Evolutionary conservation across 1,140 invertebrate genomes (phyloP), one percentile per base, ranked within the genome.

Genomic region (Stegodyphus mimosarum): DNA sequence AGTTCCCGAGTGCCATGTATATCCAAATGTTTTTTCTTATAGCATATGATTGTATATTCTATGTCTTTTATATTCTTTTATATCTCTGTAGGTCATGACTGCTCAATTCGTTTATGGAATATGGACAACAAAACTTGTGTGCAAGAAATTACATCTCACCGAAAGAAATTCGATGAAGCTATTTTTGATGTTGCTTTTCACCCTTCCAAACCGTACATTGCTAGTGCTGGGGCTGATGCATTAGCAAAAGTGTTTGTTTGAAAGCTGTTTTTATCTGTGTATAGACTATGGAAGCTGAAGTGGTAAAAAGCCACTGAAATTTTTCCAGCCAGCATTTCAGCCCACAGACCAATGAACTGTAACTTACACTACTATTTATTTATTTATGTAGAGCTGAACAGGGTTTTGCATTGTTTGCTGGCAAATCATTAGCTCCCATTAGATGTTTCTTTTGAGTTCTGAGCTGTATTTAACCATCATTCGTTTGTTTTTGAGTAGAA

Each of bases 121-220:
- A 94, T 99, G 91, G 98, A 99, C 92, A 98, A 96, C 92, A 98
- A 98, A 91, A 98, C 97, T 77, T 99, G 98, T 93, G 96, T 99
- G 88, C 98, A 99, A 92, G 98, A 99, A 92, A 99, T 99, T 89
- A 99, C 98, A 66, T 97, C 98, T 87, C 99, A 99, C 92, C 94
- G 98, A 87, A 99, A 99, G 91, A 99, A 99, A 92, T 99, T 99
- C 92, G 98, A 99, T 91, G 98, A 99, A 92, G 97, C 97, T 90
- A 99, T 99, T 92, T 94, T 99, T 90, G 97, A 99, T 91, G 98
- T 99, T 86, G 98, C 98, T 89, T 99, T 99, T 93, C 98, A 99
- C 93, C 97, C 98, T 88, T 95, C 97, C 87, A 96, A 97, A 92
- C 97, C 98, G 85, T 99, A 97, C 91, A 99, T 99, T 90, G 99